phyloP scores from a whole-genome alignment of 2,888 invertebrate genomes.

The Drosophila pseudotakahashii region DNA sequence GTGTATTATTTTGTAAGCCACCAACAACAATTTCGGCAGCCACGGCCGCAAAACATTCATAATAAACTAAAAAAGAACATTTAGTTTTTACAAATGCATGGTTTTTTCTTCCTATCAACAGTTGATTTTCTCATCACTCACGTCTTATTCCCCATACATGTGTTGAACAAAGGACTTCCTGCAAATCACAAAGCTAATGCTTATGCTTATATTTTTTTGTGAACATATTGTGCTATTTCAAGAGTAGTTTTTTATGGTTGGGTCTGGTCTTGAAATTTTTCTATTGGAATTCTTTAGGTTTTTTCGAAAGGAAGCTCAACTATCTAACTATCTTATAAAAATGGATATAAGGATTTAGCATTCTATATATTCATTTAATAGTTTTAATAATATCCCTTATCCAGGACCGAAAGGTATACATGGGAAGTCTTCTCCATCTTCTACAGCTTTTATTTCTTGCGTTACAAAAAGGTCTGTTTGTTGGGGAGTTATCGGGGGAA shows the following conservation, averaged over 20 bases:
- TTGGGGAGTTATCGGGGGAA: background rate
- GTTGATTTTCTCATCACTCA: background rate
- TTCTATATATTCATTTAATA: too few relatives aligned
- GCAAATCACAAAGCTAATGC: background rate
- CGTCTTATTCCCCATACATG: background rate
- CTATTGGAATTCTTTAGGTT: too few relatives aligned
- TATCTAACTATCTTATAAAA: too few relatives aligned
- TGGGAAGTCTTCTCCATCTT: background rate
- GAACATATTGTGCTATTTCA: background rate
- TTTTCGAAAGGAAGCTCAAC: too few relatives aligned
- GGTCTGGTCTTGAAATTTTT: too few relatives aligned
- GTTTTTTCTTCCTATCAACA: background rate
- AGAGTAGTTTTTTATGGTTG: background rate
- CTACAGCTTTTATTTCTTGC: constrained; percentile 16
- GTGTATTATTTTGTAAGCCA: constrained; percentile 62
- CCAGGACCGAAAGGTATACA: background rate
- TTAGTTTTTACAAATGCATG: constrained; percentile 38
- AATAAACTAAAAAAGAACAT: constrained; percentile 50
- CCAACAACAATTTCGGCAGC: constrained; percentile 24
- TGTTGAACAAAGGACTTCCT: background rate
- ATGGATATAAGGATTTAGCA: too few relatives aligned
- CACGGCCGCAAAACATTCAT: constrained; percentile 44
- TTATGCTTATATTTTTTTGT: background rate
- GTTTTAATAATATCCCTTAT: background rate
- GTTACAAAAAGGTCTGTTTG: constrained; percentile 17